Conservation (phyloP, 2,888 invertebrate species). For the Hirtodrosophila alboralis region DNA sequence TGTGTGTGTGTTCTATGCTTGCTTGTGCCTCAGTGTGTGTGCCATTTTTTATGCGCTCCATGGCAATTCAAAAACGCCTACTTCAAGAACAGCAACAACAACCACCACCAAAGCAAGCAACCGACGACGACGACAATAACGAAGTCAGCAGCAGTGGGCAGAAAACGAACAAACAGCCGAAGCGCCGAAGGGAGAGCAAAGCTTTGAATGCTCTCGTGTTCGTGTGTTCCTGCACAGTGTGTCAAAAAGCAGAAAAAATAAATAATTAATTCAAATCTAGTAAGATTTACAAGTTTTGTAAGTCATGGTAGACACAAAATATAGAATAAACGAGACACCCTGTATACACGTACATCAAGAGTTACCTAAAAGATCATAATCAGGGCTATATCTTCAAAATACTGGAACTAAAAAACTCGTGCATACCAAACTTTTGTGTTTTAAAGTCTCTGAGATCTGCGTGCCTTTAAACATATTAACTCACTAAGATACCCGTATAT, state of each 20-base stretch:
- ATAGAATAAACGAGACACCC: no score
- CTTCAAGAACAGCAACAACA: slow-evolving; percentile 67
- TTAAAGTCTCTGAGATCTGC: no score
- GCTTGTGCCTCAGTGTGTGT: slow-evolving; percentile 24
- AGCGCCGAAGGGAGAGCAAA: slow-evolving; percentile 40
- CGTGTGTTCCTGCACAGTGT: slow-evolving; percentile 62
- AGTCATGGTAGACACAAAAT: no score
- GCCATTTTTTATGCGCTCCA: slow-evolving; percentile 73
- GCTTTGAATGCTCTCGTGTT: slow-evolving; percentile 30
- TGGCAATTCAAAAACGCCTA: slow-evolving; percentile 81
- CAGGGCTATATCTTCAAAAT: no score
- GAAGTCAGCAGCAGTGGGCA: slow-evolving; percentile 28
- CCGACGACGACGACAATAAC: slow-evolving; percentile 20
- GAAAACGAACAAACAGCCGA: slow-evolving; percentile 43
- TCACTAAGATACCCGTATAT: no score
- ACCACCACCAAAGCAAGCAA: slow-evolving; percentile 44
- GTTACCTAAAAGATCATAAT: no score
- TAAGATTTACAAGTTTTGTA: background rate
- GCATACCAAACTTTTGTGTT: no score
- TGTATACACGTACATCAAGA: no score
- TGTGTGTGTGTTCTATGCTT: slow-evolving; percentile 31
- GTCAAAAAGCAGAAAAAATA: background rate
- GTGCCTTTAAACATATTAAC: no score
- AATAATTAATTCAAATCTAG: background rate
- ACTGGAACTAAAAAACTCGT: no score